These are phyloP conservation scores for Thecophora atra DNA, from an alignment of 2,888 invertebrate species.

Conservation along the genomic window DNA sequence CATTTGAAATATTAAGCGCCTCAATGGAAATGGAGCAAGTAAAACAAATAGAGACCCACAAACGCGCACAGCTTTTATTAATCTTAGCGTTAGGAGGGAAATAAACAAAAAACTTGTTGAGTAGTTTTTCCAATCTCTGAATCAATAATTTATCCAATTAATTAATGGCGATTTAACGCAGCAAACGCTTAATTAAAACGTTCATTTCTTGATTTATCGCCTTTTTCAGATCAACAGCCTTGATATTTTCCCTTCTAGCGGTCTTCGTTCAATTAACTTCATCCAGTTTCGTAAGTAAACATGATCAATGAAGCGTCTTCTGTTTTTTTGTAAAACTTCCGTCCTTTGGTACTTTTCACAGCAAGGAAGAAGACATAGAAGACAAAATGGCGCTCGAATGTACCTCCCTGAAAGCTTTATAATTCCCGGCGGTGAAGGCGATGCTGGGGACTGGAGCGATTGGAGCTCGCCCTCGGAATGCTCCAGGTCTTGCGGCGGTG, in stretches of 20 bases:
- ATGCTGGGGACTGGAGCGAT: constrained; percentile 77
- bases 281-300: constrained; percentile 72
- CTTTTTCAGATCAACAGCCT: constrained; percentile 72
- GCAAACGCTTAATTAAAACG: too few species aligned
- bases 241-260: constrained; percentile 70
- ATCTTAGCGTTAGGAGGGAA: too few species aligned
- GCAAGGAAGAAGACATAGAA: constrained; percentile 78
- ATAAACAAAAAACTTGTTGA: too few species aligned
- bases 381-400: constrained; percentile 79
- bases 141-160: too few species aligned
- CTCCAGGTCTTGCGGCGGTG: constrained; percentile 92
- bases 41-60: too few species aligned
- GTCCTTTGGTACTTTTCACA: constrained; percentile 57
- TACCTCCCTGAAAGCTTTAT: constrained; percentile 79
- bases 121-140: too few species aligned
- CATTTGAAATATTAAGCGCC: too few species aligned
- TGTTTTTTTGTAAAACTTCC: not conserved
- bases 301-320: not conserved
- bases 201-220: too few species aligned
- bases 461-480: constrained; percentile 88
- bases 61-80: too few species aligned
- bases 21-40: too few species aligned
- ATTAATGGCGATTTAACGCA: too few species aligned
- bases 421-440: constrained; percentile 75
- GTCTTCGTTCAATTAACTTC: constrained; percentile 68